Evolutionary conservation across 2,113 vertebrate genomes (phyloP), one percentile per base, ranked within the genome.

Genomic region (Xerus inauris): DNA sequence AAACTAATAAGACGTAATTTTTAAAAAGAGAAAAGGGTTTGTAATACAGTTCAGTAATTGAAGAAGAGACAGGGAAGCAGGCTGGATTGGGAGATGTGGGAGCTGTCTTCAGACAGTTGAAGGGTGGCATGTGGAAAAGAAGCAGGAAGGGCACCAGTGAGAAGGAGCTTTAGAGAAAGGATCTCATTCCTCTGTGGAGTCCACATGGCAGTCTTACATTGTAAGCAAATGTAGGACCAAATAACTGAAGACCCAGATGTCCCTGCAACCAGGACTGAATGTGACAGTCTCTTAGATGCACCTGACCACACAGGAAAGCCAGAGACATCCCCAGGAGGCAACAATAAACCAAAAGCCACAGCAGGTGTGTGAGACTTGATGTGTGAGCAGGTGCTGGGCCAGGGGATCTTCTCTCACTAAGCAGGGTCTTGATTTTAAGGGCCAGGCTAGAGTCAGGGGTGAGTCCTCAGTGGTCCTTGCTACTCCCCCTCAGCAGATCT

Each of bases 31-130:
- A 38, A 75, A 75, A 47, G 40, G 30, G 51, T 73, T 35, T 40
- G 4, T 54, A 65, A 35, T 49, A 17, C 73, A 73, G 32, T 19
- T 83, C 77, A 83, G 64, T 4, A 42, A 28, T 7, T n/a, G 26
- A 87, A 22, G 62, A 65, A 38, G 28, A 83, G 16, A 14, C 4
- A 12, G 54, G 64, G 32, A 73, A 54, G 40, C 35, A 5, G 35
- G 11, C 28, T 30, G 47, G 4, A 26, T 6, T 17, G 54, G 64
- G 40, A 26, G 30, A 7, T 0, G 13, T 12, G 67, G 17, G n/a
- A 9, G 12, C n/a, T 0, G 0, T 6, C 69, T 35, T n/a, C 1
- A 67, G 59, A 13, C 32, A n/a, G 1, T 13, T 22, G 24, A 47
- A 54, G n/a, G 54, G 12, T 47, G 14, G 11, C 11, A 8, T 3